Base-by-base conservation (phyloP, 2,888 invertebrate species). In the Nebria salina region DNA sequence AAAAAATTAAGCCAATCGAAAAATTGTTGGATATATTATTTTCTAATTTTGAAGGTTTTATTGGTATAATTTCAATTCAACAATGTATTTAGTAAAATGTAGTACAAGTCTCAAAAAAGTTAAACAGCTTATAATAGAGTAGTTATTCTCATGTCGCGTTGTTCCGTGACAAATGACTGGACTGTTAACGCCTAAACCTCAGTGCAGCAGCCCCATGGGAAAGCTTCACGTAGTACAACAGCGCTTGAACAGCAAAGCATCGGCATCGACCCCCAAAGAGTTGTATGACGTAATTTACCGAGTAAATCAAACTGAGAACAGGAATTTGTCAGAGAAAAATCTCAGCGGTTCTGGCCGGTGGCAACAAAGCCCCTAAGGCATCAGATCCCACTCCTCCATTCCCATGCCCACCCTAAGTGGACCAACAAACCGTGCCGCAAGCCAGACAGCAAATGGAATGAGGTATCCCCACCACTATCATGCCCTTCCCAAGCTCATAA, bases 401-500 rank as follows among this genome's bases (percentile, higher is more conserved):
- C 66, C 8, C n/a, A 9, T 34, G 72, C 20, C 25, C 20, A 70
- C 34, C 26, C 26, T 70, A 65, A 75, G 73, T 73, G 79, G 83
- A 85, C 83, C 83, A 66, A 66, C 66, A 66, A 66, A 84, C 83
- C 83, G 77, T 79, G 82, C 83, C 84, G 84, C 84, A 84, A 84
- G 84, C 84, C 11, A 11, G 26, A 26, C 25, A 11, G 70, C 34
- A 6, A 26, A 15, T 26, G 70, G 70, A 13, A 25, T 15, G 11
- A 20, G 25, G 25, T 25, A 25, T 70, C 70, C 70, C 11, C 25
- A 25, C 66, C 66, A 25, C 66, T 66, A 66, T 25, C 66, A 11
- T 11, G 5, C 70, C 70, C 70, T 20, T 70, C 70, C 26, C 70
- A 5, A 26, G 70, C 34, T 70, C 70, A 70, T 76, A 66, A 76